Base-by-base conservation (phyloP, 2,113 vertebrate genomes). In the Trogon melanurus region DNA sequence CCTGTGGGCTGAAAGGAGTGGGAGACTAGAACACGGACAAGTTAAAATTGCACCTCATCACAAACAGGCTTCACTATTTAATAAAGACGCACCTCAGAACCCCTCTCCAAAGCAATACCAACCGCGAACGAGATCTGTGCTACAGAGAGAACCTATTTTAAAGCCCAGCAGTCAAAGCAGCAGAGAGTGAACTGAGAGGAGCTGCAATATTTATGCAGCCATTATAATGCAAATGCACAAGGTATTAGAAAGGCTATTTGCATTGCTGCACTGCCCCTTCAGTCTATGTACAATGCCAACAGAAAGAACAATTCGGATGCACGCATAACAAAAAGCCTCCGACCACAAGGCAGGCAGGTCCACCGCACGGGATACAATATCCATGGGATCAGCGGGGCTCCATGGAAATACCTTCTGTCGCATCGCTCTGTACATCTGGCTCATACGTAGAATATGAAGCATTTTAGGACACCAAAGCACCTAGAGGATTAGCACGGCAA, bases 121-220 rank as follows among this genome's bases (percentile, higher is more conserved):
- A 57, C 74, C 50, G 16, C 9, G 3, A 87, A 58, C 45, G 64
- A 92, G 75, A 95, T 44, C 83, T 13, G 8, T 13, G 64, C 79
- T 64, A 73, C 58, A 91, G 65, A 90, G 54, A 70, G 61, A 91
- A 60, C 38, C 65, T 79, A 81, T 89, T 91, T 95, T 71, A 89
- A 93, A 95, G 19, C 64, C 36, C 2, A 94, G 73, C 88, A 93
- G 89, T 34, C 84, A 89, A 82, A 92, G 89, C 80, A 89, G 36
- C 0, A 70, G 73, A 5, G 85, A 74, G 87, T 8, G 83, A 95
- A 95, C 67, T 2, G 47, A 93, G 72, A 82, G 51, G 61, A 73
- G 78, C 91, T 95, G 92, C 72, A 95, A 64, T 91, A 94, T 92
- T 94, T 96, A 96, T 89, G 92, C 73, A 88, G 81, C 76, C 79